Percentiles rank a stretch among this genome's conserved stretches.
Conservation (phyloP, 1,140 invertebrate species). For the Nautilus pompilius region DNA sequence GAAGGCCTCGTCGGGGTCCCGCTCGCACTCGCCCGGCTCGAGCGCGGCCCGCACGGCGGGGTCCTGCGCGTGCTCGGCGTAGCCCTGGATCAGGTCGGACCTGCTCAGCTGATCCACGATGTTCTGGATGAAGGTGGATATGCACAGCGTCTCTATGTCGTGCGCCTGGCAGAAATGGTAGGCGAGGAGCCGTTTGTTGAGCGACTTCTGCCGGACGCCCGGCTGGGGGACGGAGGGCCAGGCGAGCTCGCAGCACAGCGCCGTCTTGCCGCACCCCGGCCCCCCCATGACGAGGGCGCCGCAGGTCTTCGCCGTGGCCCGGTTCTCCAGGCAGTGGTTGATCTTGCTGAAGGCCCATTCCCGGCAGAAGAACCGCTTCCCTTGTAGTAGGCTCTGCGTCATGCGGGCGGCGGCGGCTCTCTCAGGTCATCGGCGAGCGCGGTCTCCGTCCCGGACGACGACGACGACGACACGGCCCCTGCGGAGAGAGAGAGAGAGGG, state of each 20-base stretch:
- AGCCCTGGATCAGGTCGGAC: constrained; percentile 61
- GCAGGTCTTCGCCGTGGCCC: constrained; percentile 57
- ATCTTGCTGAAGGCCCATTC: constrained; percentile 95
- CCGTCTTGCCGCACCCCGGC: constrained; percentile 78
- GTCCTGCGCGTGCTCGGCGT: constrained; percentile 56
- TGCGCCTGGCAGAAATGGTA: constrained; percentile 58
- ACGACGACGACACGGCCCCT: too few species aligned
- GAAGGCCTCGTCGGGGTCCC: constrained; percentile 82
- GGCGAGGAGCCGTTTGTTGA: constrained; percentile 42
- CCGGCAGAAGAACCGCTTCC: constrained; percentile 67
- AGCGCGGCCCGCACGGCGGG: constrained; percentile 28
- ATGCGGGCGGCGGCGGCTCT: too few species aligned
- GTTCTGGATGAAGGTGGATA: constrained; percentile 78
- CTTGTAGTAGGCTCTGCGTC: constrained; percentile 40
- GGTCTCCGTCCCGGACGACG: too few species aligned
- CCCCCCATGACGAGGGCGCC: constrained; percentile 82
- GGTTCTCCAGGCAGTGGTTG: constrained; percentile 77
- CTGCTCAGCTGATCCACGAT: constrained; percentile 76
- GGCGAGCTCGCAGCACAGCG: constrained; percentile 78
- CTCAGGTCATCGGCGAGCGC: too few species aligned
- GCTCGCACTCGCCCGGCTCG: constrained; percentile 33
- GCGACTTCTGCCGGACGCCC: constrained; percentile 37
- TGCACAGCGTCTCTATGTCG: constrained; percentile 65
- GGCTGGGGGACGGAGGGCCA: constrained; percentile 59
- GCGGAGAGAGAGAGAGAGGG: too few species aligned